A percentile compares a stretch with the other conserved stretches of the same genome.
Conservation (phyloP, 2,113 vertebrate genomes). For the Psammodynastes pulverulentus region DNA sequence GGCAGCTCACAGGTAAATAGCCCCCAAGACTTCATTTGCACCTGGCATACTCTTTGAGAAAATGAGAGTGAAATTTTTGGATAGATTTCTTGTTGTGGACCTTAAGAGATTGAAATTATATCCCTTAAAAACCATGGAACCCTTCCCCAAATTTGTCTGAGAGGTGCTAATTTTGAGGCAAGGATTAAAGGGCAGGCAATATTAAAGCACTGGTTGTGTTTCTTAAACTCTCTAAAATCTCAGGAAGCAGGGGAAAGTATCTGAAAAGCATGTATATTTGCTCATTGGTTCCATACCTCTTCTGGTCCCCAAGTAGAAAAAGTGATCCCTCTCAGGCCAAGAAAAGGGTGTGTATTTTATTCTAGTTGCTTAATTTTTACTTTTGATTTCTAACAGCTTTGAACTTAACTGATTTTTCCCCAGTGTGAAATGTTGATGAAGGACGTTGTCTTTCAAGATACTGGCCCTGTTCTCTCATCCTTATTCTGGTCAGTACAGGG, state of each 20-base stretch:
- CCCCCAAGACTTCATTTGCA: background rate
- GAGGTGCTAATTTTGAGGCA: background rate
- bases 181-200: background rate
- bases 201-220: background rate
- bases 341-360: background rate
- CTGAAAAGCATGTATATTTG: background rate
- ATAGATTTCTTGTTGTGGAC: background rate
- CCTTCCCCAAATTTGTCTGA: background rate
- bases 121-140: background rate
- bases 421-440: slow-evolving; percentile 90
- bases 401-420: slow-evolving; percentile 9
- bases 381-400: background rate
- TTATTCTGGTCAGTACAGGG: slow-evolving; percentile 96
- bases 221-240: background rate
- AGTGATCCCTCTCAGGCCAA: background rate
- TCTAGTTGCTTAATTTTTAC: background rate
- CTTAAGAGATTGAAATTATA: background rate
- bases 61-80: background rate
- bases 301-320: background rate
- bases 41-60: background rate
- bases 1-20: background rate
- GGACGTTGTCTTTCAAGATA: slow-evolving; percentile 71
- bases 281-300: background rate
- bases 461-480: slow-evolving; percentile 81
- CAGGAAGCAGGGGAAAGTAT: background rate